Base-by-base conservation (phyloP, 2,797 vertebrate species). In the Crossoptilon crossoptilon region DNA sequence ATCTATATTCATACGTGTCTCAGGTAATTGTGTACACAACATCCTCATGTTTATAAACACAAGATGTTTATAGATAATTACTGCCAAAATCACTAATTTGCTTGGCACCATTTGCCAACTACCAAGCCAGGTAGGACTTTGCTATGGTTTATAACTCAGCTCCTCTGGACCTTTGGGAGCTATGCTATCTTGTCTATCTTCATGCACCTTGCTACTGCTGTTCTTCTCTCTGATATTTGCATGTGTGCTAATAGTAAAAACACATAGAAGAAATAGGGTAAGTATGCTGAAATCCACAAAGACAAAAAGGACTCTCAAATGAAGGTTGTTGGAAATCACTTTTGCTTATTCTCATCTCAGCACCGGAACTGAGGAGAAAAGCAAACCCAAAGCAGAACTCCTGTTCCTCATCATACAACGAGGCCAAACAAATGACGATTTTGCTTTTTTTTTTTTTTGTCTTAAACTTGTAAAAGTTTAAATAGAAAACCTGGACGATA, bases 81-180 rank as follows among this genome's bases (percentile, higher is more conserved):
- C 39, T 22, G 41, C 13, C 29, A 64, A 22, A 46, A 55, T 23
- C 41, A 48, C 84, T 55, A 37, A 31, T 69, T 74, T 87, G 35
- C 56, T 77, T 12, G 59, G 56, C 39, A 70, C 39, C 12, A 1
- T 27, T 44, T 70, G n/a, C 67, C 35, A 77, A 15, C 31, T 39
- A 3, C 6, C 2, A 3, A 44, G 41, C 39, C 64, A 33, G 1
- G n/a, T 53, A 33, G 0, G 9, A 18, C 8, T 37, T 43, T 11
- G 62, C 51, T 49, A 43, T 27, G 43, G 10, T 6, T 24, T 9
- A 10, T 9, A 39, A 71, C 31, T 72, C 24, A 0, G 23, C 3
- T 90, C 37, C 43, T 26, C 37, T 9, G 56, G 49, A 9, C 14
- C 18, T 23, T 13, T 19, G 49, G 24, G 63, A 81, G 31, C 31